phyloP scores from a whole-genome alignment of 2,113 vertebrate genomes.

The Tragelaphus imberbis region DNA sequence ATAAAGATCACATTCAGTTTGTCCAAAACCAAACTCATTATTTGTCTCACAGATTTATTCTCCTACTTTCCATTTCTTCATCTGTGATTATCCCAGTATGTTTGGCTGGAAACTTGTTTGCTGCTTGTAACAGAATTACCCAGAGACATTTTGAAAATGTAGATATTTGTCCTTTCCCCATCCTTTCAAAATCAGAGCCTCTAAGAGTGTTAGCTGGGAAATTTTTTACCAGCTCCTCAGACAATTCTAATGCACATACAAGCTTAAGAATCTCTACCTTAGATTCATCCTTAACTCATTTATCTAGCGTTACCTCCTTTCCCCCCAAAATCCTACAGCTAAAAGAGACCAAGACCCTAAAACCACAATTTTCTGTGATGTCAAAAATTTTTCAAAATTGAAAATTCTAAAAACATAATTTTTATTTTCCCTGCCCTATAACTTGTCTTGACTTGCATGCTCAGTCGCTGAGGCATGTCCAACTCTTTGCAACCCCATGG shows the following conservation, averaged over 20 bases:
- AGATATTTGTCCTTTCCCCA: not conserved
- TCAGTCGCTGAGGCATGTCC: not conserved
- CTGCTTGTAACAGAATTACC: not conserved
- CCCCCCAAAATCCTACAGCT: not conserved
- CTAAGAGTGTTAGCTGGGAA: not conserved
- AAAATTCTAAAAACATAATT: not conserved
- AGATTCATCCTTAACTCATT: not conserved
- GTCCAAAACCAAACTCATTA: not conserved
- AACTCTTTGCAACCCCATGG: not conserved
- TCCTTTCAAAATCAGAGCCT: conserved; percentile 28
- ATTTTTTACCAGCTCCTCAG: not conserved
- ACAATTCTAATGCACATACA: not conserved
- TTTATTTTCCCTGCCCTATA: not conserved
- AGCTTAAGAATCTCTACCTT: not conserved
- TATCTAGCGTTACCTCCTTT: not conserved
- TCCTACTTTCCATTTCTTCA: not conserved
- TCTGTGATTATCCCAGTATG: not conserved
- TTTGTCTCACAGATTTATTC: not conserved
- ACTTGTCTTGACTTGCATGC: not conserved
- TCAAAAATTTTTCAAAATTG: not conserved
- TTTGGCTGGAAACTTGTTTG: not conserved
- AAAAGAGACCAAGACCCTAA: not conserved
- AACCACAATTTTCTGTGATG: not conserved
- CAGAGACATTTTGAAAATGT: not conserved
- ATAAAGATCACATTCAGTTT: not conserved